Conservation (phyloP, 2,797 vertebrate species). For the Sebastes oblongus region DNA sequence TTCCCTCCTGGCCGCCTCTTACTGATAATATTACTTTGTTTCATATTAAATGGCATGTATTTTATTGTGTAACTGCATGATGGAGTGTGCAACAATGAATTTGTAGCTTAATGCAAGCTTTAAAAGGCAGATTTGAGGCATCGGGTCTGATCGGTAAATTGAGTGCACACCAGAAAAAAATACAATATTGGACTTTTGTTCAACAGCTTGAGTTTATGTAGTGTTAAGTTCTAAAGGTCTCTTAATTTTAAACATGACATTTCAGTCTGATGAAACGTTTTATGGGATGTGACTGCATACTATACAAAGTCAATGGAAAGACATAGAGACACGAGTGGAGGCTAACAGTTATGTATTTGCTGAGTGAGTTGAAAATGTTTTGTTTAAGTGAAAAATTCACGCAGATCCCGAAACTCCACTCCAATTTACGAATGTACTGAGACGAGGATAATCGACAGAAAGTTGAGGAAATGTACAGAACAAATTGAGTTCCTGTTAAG, state of each 20-base stretch:
- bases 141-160: background rate
- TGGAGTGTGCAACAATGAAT: background rate
- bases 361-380: background rate
- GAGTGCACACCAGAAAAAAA: background rate
- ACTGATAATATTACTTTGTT: conserved; percentile 31
- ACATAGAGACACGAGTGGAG: background rate
- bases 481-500: background rate
- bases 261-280: background rate
- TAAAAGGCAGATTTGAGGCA: background rate
- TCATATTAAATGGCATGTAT: conserved; percentile 44
- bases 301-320: background rate
- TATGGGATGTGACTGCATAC: background rate
- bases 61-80: conserved; percentile 32
- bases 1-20: conserved; percentile 36
- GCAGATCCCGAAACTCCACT: background rate
- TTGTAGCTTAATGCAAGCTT: background rate
- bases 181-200: background rate
- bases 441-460: background rate
- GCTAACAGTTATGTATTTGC: background rate
- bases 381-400: background rate
- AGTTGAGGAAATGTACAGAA: background rate
- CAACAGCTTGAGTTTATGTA: background rate
- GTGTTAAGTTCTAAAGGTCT: too few species aligned
- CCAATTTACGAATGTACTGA: background rate
- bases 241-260: background rate